phyloP scores from a whole-genome alignment of 2,888 invertebrate species.

The Coelogynopora nodosa region DNA sequence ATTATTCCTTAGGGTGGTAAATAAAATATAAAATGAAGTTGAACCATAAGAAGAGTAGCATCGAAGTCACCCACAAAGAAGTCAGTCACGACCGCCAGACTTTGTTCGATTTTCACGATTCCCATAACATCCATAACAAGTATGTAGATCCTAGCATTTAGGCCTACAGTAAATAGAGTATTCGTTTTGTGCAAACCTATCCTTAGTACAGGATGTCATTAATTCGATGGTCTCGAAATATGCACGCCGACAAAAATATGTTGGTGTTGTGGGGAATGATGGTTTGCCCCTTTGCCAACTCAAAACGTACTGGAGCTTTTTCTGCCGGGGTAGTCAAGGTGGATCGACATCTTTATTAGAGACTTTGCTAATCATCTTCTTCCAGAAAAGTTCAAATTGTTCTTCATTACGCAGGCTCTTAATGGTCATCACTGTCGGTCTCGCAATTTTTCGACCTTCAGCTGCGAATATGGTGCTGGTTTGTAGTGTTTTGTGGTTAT shows the following conservation, averaged over 20 bases:
- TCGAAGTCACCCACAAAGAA: too few relatives aligned
- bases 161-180: background rate
- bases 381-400: background rate
- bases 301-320: background rate
- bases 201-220: background rate
- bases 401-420: background rate
- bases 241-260: background rate
- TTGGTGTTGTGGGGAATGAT: constrained; percentile 5
- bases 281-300: background rate
- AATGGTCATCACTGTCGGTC: background rate
- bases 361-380: background rate
- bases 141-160: background rate
- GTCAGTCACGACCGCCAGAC: background rate
- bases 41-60: constrained; percentile 3
- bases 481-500: background rate
- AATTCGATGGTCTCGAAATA: constrained; percentile 4
- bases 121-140: constrained; percentile 4
- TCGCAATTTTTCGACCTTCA: background rate
- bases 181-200: background rate
- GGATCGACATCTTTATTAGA: background rate
- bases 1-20: too few relatives aligned
- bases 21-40: too few relatives aligned
- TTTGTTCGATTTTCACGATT: background rate
- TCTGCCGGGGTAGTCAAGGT: background rate
- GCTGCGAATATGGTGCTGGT: background rate